Percentiles rank a stretch among this genome's conserved stretches.
These are phyloP conservation scores for Scrobipalpa atriplicella DNA, from an alignment of 2,888 invertebrate species.

Conservation along the genomic window DNA sequence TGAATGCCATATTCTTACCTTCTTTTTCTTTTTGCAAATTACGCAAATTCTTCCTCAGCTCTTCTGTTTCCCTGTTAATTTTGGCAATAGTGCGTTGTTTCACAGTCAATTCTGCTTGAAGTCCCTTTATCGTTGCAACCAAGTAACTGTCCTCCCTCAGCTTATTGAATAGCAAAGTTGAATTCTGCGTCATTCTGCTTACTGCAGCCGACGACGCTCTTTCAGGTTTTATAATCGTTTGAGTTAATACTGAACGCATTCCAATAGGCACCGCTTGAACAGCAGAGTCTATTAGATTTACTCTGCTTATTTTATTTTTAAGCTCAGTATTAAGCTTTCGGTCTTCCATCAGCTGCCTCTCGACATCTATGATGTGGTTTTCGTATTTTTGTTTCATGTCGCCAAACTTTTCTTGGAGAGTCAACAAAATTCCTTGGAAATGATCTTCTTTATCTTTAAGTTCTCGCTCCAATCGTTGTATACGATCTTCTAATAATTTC, in stretches of 20 bases:
- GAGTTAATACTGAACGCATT: constrained; percentile 56
- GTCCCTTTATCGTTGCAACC: constrained; percentile 89
- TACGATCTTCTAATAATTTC: constrained; percentile 87
- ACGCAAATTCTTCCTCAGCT: constrained; percentile 88
- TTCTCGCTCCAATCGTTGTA: constrained; percentile 87
- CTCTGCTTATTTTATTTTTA: constrained; percentile 78
- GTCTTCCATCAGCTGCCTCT: constrained; percentile 83
- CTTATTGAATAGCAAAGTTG: constrained; percentile 73
- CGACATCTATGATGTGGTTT: constrained; percentile 88
- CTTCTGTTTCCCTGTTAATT: constrained; percentile 89
- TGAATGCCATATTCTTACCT: too few species aligned
- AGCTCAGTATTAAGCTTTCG: constrained; percentile 74
- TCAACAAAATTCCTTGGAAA: constrained; percentile 87
- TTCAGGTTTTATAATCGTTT: constrained; percentile 67
- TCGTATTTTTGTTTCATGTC: constrained; percentile 91
- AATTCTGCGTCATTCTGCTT: constrained; percentile 80
- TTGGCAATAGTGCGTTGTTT: constrained; percentile 89
- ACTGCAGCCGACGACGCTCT: constrained; percentile 71
- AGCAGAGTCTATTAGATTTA: constrained; percentile 59
- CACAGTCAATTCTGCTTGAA: constrained; percentile 87
- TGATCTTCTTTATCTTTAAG: constrained; percentile 87
- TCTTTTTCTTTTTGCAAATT: constrained; percentile 90
- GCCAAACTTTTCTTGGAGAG: constrained; percentile 89
- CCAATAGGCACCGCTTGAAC: constrained; percentile 75
- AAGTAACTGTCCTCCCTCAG: constrained; percentile 89